Percentiles rank a stretch among this genome's conserved stretches.
Conservation (phyloP, 2,797 vertebrate genomes). For the Euthynnus affinis region DNA sequence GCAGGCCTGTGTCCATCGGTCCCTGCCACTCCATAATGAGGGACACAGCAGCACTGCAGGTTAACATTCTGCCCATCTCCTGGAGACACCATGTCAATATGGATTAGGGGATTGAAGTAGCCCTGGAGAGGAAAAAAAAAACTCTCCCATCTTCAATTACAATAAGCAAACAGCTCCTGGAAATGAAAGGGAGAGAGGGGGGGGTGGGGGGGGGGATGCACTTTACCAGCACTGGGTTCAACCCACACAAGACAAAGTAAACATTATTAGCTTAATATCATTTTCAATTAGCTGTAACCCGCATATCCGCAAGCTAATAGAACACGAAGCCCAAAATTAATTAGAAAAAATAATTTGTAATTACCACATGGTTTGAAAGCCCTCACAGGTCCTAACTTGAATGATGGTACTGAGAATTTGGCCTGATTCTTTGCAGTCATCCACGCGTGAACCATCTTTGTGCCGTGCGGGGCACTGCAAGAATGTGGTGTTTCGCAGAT, state of each 20-base stretch:
- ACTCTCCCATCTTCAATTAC: constrained; percentile 87
- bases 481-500: constrained; percentile 50
- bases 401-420: constrained; percentile 57
- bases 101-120: constrained; percentile 87
- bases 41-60: constrained; percentile 62
- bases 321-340: constrained; percentile 76
- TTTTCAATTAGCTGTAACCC: constrained; percentile 81
- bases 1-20: constrained; percentile 25
- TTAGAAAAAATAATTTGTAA: constrained; percentile 80
- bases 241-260: constrained; percentile 77
- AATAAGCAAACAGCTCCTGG: constrained; percentile 89
- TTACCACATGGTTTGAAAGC: constrained; percentile 73
- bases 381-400: constrained; percentile 65
- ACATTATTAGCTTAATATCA: constrained; percentile 84
- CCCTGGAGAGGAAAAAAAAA: constrained; percentile 76
- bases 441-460: constrained; percentile 17
- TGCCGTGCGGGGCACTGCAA: constrained; percentile 12
- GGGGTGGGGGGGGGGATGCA: constrained; percentile 44
- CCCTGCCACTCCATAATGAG: constrained; percentile 51
- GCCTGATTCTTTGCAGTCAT: constrained; percentile 56
- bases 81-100: constrained; percentile 84
- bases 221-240: constrained; percentile 54
- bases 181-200: constrained; percentile 67
- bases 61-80: constrained; percentile 74
- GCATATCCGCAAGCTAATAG: constrained; percentile 77